phyloP scores from a whole-genome alignment of 2,888 invertebrate genomes.

The Tryphoninae sp. region DNA sequence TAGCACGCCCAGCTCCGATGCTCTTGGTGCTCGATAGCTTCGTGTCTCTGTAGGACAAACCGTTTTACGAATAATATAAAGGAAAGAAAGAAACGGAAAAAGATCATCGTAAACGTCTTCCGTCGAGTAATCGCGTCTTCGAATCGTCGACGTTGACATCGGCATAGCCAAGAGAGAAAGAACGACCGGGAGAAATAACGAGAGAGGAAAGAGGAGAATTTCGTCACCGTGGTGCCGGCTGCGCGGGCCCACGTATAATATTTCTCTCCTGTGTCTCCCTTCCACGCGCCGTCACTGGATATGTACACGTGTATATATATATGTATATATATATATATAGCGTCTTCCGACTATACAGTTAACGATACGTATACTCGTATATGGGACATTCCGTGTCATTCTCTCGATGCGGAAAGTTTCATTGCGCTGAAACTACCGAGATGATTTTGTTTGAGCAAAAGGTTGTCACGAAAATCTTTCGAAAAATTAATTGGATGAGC shows the following conservation, averaged over 20 bases:
- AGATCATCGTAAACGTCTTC: not conserved
- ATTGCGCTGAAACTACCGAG: not conserved
- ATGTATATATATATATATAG: not conserved
- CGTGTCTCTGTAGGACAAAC: not conserved
- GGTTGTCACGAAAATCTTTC: not conserved
- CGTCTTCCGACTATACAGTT: not conserved
- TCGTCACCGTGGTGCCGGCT: conserved; percentile 63
- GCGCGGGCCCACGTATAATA: conserved; percentile 61
- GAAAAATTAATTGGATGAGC: not conserved
- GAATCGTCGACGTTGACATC: not conserved
- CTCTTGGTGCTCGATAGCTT: not conserved
- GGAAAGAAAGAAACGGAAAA: not conserved
- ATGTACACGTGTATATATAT: not conserved
- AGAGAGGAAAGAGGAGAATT: not conserved
- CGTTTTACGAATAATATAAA: not conserved
- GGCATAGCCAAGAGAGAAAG: not conserved
- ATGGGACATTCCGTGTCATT: not conserved
- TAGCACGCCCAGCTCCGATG: not conserved
- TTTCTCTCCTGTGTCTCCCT: conserved; percentile 19
- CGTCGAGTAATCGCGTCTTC: not conserved
- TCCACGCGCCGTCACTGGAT: conserved; percentile 30
- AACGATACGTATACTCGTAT: not conserved
- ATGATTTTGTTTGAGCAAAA: not conserved
- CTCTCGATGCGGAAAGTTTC: not conserved
- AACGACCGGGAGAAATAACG: not conserved